These are phyloP conservation scores for Eilema sororculum DNA, from an alignment of 2,888 invertebrate species.

Conservation along the genomic window DNA sequence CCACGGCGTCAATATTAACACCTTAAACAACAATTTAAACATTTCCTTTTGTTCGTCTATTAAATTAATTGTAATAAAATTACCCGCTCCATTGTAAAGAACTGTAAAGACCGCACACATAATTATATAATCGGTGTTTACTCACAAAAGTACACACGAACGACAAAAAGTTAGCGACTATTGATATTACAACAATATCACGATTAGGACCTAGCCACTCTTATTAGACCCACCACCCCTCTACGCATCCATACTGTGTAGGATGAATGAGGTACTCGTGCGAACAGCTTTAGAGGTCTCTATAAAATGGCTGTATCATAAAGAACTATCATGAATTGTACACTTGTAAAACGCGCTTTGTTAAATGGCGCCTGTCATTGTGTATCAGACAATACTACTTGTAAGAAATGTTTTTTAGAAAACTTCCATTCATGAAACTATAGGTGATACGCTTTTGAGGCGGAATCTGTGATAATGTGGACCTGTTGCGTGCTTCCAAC, in stretches of 20 bases:
- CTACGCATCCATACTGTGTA: constrained; percentile 47
- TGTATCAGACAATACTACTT: constrained; percentile 84
- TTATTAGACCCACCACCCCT: constrained; percentile 64
- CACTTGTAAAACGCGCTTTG: constrained; percentile 85
- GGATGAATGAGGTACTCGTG: constrained; percentile 54
- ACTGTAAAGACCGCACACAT: constrained; percentile 67
- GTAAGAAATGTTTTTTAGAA: constrained; percentile 86
- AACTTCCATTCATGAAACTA: constrained; percentile 82
- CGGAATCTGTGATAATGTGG: constrained; percentile 75
- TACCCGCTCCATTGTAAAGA: constrained; percentile 44
- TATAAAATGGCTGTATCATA: constrained; percentile 77
- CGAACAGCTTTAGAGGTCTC: constrained; percentile 68
- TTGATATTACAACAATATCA: constrained; percentile 85
- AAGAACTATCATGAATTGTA: constrained; percentile 86
- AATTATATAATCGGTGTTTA: constrained; percentile 79
- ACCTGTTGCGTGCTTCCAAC: constrained; percentile 75
- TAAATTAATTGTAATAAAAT: constrained; percentile 48
- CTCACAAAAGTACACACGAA: constrained; percentile 77
- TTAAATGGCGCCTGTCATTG: constrained; percentile 84
- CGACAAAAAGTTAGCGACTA: constrained; percentile 83
- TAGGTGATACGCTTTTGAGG: constrained; percentile 79
- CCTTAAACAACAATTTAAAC: constrained; percentile 33
- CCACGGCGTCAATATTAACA: constrained; percentile 9
- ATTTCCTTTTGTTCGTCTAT: constrained; percentile 37
- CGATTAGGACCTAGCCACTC: constrained; percentile 80